A percentile compares a stretch with the other conserved stretches of the same genome.
These are phyloP conservation scores for Procambarus clarkii DNA, from an alignment of 1,140 invertebrate species.

Conservation along the genomic window DNA sequence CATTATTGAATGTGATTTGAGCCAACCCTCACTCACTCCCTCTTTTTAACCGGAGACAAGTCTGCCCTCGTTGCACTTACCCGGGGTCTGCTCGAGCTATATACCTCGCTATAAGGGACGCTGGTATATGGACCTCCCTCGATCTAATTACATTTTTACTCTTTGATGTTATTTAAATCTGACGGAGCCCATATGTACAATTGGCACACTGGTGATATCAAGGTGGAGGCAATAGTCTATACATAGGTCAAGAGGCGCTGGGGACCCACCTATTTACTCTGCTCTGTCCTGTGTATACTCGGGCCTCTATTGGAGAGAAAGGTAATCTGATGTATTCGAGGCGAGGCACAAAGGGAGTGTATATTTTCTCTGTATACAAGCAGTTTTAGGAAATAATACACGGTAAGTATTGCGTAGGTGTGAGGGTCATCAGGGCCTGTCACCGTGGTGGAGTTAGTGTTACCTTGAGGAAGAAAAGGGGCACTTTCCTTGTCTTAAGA, in stretches of 20 bases:
- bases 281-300: not conserved
- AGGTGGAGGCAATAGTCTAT: not conserved
- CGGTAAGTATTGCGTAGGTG: not conserved
- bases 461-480: too few relatives aligned
- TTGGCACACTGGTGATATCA: slow-evolving; percentile 44
- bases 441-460: too few relatives aligned
- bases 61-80: slow-evolving; percentile 2
- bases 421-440: too few relatives aligned
- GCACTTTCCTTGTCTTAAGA: too few relatives aligned
- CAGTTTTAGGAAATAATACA: not conserved
- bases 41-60: not conserved
- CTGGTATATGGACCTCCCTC: not conserved
- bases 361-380: not conserved
- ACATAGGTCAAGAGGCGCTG: not conserved
- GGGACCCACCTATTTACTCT: not conserved
- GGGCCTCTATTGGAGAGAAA: not conserved
- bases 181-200: slow-evolving; percentile 6
- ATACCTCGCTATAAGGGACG: not conserved
- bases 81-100: not conserved
- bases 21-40: not conserved
- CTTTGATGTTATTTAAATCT: slow-evolving; percentile 54
- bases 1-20: slow-evolving; percentile 21
- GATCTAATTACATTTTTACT: slow-evolving; percentile 20
- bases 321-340: not conserved
- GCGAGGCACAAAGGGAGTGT: not conserved